phyloP scores from a whole-genome alignment of 1,140 invertebrate species.

The Onthophagus taurus region DNA sequence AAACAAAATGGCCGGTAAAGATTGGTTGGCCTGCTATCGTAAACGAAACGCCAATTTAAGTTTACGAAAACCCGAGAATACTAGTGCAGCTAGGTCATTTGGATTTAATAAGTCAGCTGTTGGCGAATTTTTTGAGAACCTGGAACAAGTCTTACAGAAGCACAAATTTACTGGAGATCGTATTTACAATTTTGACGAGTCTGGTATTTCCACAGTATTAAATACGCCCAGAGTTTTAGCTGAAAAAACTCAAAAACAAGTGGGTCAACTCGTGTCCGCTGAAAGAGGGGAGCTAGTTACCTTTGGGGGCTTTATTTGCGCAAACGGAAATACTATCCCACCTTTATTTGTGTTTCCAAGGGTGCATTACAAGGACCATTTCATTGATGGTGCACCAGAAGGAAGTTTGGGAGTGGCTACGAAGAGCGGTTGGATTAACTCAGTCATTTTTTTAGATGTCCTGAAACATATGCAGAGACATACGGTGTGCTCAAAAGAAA shows the following conservation, averaged over 20 bases:
- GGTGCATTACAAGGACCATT: conserved; percentile 25
- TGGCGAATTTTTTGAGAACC: conserved; percentile 33
- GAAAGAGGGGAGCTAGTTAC: too few relatives aligned
- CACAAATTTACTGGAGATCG: conserved; percentile 16
- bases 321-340: conserved; percentile 32
- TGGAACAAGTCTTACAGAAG: conserved; percentile 16
- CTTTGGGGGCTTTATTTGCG: too few relatives aligned
- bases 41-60: conserved; percentile 33
- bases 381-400: conserved; percentile 28
- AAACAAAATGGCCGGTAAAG: conserved; percentile 32
- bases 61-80: conserved; percentile 37
- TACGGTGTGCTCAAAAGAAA: not conserved
- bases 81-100: conserved; percentile 32
- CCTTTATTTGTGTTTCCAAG: conserved; percentile 33
- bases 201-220: conserved; percentile 34
- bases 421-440: conserved; percentile 12
- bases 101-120: conserved; percentile 28
- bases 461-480: conserved; percentile 12
- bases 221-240: conserved; percentile 29
- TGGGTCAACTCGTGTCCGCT: conserved; percentile 33
- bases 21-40: conserved; percentile 38
- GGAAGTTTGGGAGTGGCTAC: conserved; percentile 18
- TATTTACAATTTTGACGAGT: conserved; percentile 33
- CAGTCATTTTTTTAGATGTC: conserved; percentile 5
- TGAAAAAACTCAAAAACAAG: conserved; percentile 32